Percentiles rank a stretch among this genome's conserved stretches.
Evolutionary conservation across 1,140 invertebrate species (phyloP).

Genomic region (Bombus breviceps): DNA sequence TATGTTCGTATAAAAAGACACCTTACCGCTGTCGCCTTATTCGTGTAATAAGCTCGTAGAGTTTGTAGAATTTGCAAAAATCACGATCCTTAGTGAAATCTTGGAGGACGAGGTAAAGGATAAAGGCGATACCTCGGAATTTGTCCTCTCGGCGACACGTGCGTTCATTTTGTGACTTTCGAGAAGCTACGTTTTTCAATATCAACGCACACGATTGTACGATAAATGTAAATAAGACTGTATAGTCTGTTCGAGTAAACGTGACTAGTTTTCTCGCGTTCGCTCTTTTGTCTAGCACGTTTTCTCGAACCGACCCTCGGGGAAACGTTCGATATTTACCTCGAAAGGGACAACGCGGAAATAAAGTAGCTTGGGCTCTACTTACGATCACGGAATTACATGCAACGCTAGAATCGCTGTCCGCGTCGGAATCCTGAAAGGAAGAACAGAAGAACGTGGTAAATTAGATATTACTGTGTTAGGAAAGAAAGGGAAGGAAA

Average conservation of each 20-base stretch:
- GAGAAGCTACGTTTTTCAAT: conserved; percentile 12
- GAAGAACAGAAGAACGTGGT: neutral
- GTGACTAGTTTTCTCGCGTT: neutral
- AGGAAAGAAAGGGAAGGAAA: too few species aligned
- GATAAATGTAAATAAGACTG: neutral
- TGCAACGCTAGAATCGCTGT: conserved; percentile 20
- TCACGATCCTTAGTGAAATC: neutral
- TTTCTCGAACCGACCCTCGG: neutral
- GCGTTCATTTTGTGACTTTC: conserved; percentile 1
- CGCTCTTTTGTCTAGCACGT: neutral
- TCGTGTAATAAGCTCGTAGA: too few species aligned
- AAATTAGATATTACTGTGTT: neutral
- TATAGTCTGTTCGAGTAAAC: neutral
- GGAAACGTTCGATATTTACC: neutral
- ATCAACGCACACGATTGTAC: neutral
- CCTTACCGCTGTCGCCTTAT: too few species aligned
- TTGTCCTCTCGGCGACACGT: conserved; percentile 17
- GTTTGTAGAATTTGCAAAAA: neutral
- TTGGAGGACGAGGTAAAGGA: too few species aligned
- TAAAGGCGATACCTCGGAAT: neutral
- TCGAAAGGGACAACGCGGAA: neutral
- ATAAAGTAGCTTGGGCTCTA: neutral
- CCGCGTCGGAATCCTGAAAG: conserved; percentile 31
- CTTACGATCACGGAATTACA: conserved; percentile 23
- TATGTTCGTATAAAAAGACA: too few species aligned